A percentile compares a stretch with the other conserved stretches of the same genome.
phyloP scores from a whole-genome alignment of 2,113 vertebrate genomes.

The Phyllostomus hastatus region DNA sequence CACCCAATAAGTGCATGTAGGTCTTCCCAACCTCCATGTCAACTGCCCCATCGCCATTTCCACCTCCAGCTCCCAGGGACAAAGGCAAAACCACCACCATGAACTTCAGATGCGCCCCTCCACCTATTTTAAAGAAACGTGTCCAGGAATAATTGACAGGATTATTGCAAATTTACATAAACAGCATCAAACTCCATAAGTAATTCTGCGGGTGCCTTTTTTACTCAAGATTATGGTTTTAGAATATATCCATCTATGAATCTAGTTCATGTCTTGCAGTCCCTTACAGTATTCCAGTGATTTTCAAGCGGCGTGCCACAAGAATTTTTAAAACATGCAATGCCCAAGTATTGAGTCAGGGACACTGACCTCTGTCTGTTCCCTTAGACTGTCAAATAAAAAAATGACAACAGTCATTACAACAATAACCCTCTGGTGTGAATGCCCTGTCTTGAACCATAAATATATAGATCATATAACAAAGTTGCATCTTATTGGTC shows the following conservation, averaged over 20 bases:
- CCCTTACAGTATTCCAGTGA: neutral
- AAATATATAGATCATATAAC: no score
- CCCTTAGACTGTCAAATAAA: no score
- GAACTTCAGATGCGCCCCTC: neutral
- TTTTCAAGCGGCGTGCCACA: neutral
- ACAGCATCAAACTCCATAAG: neutral
- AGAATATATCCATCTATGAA: neutral
- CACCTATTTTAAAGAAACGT: neutral
- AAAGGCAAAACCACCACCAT: neutral
- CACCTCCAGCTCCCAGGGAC: neutral
- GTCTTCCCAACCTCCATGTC: neutral
- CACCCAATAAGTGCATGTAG: neutral
- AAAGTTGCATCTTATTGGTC: no score
- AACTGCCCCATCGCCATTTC: neutral
- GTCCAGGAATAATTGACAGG: neutral
- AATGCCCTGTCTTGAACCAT: no score
- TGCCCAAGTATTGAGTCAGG: no score
- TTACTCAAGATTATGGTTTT: neutral
- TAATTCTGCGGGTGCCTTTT: neutral
- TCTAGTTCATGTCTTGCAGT: neutral
- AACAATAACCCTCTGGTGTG: no score
- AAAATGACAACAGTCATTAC: no score
- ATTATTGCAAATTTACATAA: neutral
- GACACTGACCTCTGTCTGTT: neutral
- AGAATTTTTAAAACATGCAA: neutral